A percentile compares a stretch with the other conserved stretches of the same genome.
phyloP scores from a whole-genome alignment of 1,140 invertebrate genomes.

The Campoletis sonorensis region DNA sequence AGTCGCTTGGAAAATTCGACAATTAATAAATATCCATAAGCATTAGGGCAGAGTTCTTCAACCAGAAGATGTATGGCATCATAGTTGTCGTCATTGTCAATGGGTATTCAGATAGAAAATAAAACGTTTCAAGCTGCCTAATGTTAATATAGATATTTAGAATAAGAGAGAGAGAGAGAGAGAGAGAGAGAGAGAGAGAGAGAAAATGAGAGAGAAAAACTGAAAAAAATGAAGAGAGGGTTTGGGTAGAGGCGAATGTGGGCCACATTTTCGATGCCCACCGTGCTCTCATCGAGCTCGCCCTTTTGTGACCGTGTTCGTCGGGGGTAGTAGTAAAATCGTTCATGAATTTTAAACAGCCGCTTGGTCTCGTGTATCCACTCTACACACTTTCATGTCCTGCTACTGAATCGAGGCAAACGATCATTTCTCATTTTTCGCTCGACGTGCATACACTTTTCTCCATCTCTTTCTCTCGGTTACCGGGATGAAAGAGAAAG shows the following conservation, averaged over 20 bases:
- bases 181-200: slow-evolving; percentile 42
- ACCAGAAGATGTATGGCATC: not conserved
- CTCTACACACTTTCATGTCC: not conserved
- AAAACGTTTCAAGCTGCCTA: slow-evolving; percentile 33
- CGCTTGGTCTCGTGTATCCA: slow-evolving; percentile 36
- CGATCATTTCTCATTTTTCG: slow-evolving; percentile 77
- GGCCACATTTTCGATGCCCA: slow-evolving; percentile 59
- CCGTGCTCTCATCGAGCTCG: slow-evolving; percentile 52
- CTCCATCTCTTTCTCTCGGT: slow-evolving; percentile 15
- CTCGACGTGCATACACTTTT: slow-evolving; percentile 61
- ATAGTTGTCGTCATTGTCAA: slow-evolving; percentile 38
- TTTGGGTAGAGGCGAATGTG: slow-evolving; percentile 57
- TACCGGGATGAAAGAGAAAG: slow-evolving; percentile 43
- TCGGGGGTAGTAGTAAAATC: slow-evolving; percentile 69
- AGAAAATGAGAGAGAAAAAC: slow-evolving; percentile 31
- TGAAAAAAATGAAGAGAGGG: slow-evolving; percentile 35
- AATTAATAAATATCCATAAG: slow-evolving; percentile 69
- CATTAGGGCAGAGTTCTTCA: not conserved
- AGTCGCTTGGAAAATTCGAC: slow-evolving; percentile 67
- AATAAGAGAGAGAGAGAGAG: slow-evolving; percentile 5
- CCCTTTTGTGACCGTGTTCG: slow-evolving; percentile 62
- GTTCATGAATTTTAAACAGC: slow-evolving; percentile 77
- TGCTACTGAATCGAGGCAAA: slow-evolving; percentile 65
- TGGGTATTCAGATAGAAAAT: slow-evolving; percentile 24
- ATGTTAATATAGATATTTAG: slow-evolving; percentile 6